These are phyloP conservation scores for Drosophila elegans DNA, from an alignment of 1,140 invertebrate genomes.

Conservation along the genomic window DNA sequence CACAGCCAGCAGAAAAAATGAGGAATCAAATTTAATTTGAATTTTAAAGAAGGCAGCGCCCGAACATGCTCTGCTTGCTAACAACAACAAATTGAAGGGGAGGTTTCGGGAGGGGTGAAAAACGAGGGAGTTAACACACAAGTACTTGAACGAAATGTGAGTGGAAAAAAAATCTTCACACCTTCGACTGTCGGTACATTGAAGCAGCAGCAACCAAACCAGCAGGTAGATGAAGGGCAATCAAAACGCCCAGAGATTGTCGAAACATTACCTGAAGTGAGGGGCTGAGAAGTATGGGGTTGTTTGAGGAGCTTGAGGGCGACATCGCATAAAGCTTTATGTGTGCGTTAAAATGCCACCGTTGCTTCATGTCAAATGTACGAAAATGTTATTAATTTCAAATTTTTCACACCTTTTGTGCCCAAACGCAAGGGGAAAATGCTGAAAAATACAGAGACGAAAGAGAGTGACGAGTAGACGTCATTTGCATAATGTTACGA, in stretches of 20 bases:
- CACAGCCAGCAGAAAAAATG: slow-evolving; percentile 33
- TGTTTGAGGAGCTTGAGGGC: not conserved
- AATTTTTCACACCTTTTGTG: slow-evolving; percentile 69
- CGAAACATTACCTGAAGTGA: slow-evolving; percentile 20
- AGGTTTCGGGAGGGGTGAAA: not conserved
- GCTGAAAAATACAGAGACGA: slow-evolving; percentile 12
- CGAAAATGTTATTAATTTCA: slow-evolving; percentile 75
- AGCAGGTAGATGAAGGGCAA: slow-evolving; percentile 48
- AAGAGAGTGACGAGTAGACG: slow-evolving; percentile 2
- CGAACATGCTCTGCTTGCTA: slow-evolving; percentile 54
- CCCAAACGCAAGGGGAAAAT: slow-evolving; percentile 2
- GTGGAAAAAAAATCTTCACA: slow-evolving; percentile 29
- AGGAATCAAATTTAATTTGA: slow-evolving; percentile 74
- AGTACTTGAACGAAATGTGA: slow-evolving; percentile 37
- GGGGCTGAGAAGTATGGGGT: not conserved
- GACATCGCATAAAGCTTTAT: slow-evolving; percentile 60
- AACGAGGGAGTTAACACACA: slow-evolving; percentile 45
- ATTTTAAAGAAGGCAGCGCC: slow-evolving; percentile 68
- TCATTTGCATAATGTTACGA: slow-evolving; percentile 20
- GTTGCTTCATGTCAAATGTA: slow-evolving; percentile 67
- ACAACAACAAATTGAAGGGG: slow-evolving; percentile 40
- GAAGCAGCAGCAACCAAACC: slow-evolving; percentile 7
- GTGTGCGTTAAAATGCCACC: slow-evolving; percentile 56
- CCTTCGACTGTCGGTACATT: slow-evolving; percentile 14
- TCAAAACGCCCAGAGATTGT: slow-evolving; percentile 53